Base-by-base conservation (phyloP, 1,140 invertebrate genomes). In the Trichonephila inaurata region DNA sequence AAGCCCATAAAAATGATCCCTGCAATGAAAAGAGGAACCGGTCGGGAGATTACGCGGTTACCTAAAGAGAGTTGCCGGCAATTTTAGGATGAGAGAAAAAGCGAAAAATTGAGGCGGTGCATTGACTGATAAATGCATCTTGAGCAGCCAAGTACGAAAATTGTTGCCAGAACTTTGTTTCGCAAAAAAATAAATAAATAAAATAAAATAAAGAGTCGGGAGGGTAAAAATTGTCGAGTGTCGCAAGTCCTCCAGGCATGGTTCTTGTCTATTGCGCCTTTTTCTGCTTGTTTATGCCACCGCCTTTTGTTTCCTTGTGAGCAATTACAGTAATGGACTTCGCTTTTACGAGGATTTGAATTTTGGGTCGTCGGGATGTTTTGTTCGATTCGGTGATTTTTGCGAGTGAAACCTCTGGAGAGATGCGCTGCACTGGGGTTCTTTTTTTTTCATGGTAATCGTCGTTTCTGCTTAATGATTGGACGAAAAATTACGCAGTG, bases 101-200 rank as follows among this genome's bases (percentile, higher is more conserved):
- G 44, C 44, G 44, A 51, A 58, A 58, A 24, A 19, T n/a, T 1
- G 10, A 21, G 2, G 21, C 82, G 82, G 82, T 85, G 82, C 82
- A 85, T 60, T 85, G 82, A 85, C 82, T 85, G 82, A 60, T 60
- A 60, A 85, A 85, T 60, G 21, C 51, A 58, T 85, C 44, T 14
- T 77, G 82, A 19, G 82, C 51, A 85, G 44, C 82, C 82, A 85
- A 58, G 51, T 85, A 60, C 51, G 40, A 19, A n/a, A 33, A 58
- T 58, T n/a, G 82, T 12, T 85, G 82, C 82, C 82, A 85, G 51
- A 69, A n/a, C 24, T 24, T 85, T 19, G 6, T 58, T 85, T 7
- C 24, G 51, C 44, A 21, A n/a, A 83, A n/a, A 83, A 77, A 77
- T 28, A 28, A 28, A 28, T n/a, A n/a, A 1, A 28, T 28, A 28